Conservation (phyloP, 2,113 vertebrate species). For the Cyprinodon tularosa region DNA sequence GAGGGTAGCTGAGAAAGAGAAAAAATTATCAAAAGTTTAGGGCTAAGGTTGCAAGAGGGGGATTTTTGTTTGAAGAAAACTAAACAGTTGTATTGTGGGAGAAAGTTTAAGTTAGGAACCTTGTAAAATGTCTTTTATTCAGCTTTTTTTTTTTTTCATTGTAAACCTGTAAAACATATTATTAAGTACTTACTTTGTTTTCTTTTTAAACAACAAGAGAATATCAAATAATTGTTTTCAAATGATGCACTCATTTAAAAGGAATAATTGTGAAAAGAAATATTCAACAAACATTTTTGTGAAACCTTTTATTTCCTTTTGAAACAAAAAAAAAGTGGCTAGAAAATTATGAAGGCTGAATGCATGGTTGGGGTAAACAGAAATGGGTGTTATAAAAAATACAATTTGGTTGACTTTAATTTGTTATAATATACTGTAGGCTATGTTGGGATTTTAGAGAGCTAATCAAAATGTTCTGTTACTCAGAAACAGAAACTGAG, state of each 20-base stretch:
- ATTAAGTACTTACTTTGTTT: neutral
- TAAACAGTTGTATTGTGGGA: neutral
- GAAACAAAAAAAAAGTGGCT: no score
- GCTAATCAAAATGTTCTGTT: neutral
- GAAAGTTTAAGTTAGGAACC: neutral
- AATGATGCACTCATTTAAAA: no score
- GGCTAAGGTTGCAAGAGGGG: constrained; percentile 5
- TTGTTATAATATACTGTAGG: no score
- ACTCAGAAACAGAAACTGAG: constrained; percentile 9
- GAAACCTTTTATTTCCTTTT: no score
- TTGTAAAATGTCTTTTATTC: neutral
- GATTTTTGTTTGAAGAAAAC: constrained; percentile 17
- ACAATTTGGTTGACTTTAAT: no score
- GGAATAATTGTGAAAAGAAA: no score
- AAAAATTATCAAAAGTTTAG: constrained; percentile 5
- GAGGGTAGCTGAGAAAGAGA: constrained; percentile 13
- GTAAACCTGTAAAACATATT: neutral
- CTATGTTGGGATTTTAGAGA: no score
- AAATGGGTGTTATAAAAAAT: no score
- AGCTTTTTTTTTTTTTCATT: neutral
- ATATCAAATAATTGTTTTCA: no score
- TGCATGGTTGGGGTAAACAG: no score
- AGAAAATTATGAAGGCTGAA: no score
- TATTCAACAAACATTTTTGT: no score
- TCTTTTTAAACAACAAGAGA: neutral